Conservation (phyloP, 1,140 invertebrate species). For the Apolygus lucorum region DNA sequence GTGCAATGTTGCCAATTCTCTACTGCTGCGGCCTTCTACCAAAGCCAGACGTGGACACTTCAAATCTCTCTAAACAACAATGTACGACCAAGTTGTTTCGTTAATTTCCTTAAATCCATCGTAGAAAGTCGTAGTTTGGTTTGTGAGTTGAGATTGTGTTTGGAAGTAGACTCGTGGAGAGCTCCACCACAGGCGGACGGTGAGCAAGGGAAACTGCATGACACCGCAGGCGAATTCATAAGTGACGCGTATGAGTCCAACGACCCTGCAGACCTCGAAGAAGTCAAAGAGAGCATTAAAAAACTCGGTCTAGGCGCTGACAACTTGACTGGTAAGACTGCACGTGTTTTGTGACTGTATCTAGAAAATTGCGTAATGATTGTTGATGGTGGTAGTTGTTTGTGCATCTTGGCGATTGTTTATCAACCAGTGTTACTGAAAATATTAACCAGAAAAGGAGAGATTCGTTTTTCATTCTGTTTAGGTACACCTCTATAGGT, state of each 20-base stretch:
- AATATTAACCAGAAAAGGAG: too few species aligned
- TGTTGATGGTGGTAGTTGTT: background rate
- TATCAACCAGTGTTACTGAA: background rate
- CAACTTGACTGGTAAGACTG: slow-evolving; percentile 6
- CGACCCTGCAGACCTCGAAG: slow-evolving; percentile 50
- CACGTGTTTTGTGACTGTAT: too few species aligned
- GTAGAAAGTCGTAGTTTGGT: too few species aligned
- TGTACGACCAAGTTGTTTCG: background rate
- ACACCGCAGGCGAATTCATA: slow-evolving; percentile 50
- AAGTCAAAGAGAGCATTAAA: slow-evolving; percentile 58
- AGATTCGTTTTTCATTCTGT: too few species aligned
- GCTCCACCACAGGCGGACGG: slow-evolving; percentile 4
- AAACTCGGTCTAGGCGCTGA: slow-evolving; percentile 46
- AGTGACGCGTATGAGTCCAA: slow-evolving; percentile 55
- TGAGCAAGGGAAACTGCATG: slow-evolving; percentile 25
- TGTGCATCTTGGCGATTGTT: slow-evolving; percentile 6
- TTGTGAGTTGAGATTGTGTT: too few species aligned
- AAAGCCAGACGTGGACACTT: too few species aligned
- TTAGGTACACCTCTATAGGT: too few species aligned
- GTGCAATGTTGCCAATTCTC: too few species aligned
- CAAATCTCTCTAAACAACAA: too few species aligned
- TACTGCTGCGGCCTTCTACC: too few species aligned
- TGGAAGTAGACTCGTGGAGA: background rate
- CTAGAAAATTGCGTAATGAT: slow-evolving; percentile 8
- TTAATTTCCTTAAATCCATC: too few species aligned